Evolutionary conservation across 2,797 vertebrate genomes (phyloP), one percentile per base, ranked within the genome.

Genomic region (Lepilemur ruficaudatus): DNA sequence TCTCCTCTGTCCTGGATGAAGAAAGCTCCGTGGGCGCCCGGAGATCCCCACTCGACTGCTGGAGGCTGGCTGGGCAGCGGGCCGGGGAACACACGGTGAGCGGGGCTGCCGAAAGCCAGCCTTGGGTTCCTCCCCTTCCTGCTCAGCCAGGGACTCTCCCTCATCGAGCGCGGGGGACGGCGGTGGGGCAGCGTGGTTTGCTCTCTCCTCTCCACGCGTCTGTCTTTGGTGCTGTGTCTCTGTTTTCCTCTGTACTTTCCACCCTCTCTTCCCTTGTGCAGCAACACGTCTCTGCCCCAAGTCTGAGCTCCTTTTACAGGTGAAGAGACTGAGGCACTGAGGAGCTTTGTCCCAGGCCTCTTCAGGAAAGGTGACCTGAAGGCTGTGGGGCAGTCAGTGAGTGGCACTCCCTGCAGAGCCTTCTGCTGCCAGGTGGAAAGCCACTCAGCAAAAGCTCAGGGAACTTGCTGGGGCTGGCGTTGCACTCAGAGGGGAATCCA

Each of bases 251-350:
- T 32, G 25, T 7, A 0, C 9, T 0, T 67, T 25, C 41, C 22
- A 2, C 2, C 7, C 11, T 28, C 48, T 41, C 12, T 30, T 4
- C 10, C 28, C 43, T 43, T 3, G 18, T 0, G 13, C 50, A 41
- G 46, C 32, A 13, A 5, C 4, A 5, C 7, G 1, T 38, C 22
- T 82, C 61, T 59, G 46, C 38, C 25, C 10, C 38, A 17, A 2
- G 52, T 55, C 18, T 63, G 72, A 89, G 67, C 65, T 35, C 65
- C 22, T 48, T 63, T 73, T n/a, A 67, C 52, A n/a, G 50, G 43
- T 57, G 65, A 43, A 61, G 55, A 96, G 96, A 70, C 91, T 41
- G 93, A 97, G 91, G 91, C 75, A 86, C 82, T 48, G 78, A 92
- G 90, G 48, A 35, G 32, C n/a, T 50, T 48, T 18, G 61, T 41